A percentile compares a stretch with the other conserved stretches of the same genome.
Evolutionary conservation across 2,888 invertebrate species (phyloP).

Genomic region (Seira musarum): DNA sequence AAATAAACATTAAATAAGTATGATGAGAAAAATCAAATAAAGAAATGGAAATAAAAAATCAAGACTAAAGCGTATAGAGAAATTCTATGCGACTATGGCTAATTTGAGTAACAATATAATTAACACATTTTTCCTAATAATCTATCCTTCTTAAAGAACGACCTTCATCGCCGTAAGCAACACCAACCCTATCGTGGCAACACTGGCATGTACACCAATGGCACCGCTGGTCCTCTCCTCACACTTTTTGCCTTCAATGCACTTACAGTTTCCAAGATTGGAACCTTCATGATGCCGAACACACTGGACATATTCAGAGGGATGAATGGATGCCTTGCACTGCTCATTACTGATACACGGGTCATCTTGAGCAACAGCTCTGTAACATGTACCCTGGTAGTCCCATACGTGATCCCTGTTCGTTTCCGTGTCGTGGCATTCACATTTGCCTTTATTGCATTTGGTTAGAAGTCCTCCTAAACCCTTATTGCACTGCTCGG

Average conservation of each 20-base stretch:
- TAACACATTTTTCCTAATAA: too few relatives aligned
- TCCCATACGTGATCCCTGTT: constrained; percentile 38
- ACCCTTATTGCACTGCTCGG: constrained; percentile 40
- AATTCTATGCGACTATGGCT: too few relatives aligned
- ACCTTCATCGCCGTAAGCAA: constrained; percentile 40
- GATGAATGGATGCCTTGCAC: constrained; percentile 52
- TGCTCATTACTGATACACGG: constrained; percentile 17
- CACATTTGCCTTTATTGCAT: constrained; percentile 48
- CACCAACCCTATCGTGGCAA: constrained; percentile 24
- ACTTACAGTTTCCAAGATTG: not conserved
- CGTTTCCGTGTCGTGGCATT: constrained; percentile 53
- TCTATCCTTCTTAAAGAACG: constrained; percentile 23
- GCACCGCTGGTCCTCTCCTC: constrained; percentile 13
- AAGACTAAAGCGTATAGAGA: too few relatives aligned
- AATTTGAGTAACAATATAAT: too few relatives aligned
- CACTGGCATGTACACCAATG: not conserved
- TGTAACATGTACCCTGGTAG: constrained; percentile 44
- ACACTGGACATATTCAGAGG: constrained; percentile 48
- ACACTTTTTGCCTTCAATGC: constrained; percentile 40
- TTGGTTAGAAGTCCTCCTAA: constrained; percentile 18
- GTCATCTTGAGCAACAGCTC: constrained; percentile 9
- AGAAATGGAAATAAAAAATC: too few relatives aligned
- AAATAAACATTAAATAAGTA: too few relatives aligned
- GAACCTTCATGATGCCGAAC: not conserved
- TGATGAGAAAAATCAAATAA: too few relatives aligned